A percentile compares a stretch with the other conserved stretches of the same genome.
Evolutionary conservation across 2,888 invertebrate genomes (phyloP).

Genomic region (Fragum whitleyi): DNA sequence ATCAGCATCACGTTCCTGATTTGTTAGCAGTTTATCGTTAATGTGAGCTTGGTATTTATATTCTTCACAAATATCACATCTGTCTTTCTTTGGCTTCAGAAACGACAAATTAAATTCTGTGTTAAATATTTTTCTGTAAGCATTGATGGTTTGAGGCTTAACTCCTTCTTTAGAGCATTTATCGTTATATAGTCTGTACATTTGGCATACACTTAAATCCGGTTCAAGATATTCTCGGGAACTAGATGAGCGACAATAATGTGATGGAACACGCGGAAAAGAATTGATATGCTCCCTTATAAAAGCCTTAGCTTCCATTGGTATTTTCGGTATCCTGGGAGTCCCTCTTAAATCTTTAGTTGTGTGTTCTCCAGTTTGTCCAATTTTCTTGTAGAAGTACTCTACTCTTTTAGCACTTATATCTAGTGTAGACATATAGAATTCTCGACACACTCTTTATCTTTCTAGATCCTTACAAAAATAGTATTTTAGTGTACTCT

Average conservation of each 20-base stretch:
- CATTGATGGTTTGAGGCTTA: slow-evolving; percentile 28
- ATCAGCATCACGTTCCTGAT: slow-evolving; percentile 45
- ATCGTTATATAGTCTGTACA: slow-evolving; percentile 46
- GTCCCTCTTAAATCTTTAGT: slow-evolving; percentile 29
- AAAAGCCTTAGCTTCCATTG: slow-evolving; percentile 9
- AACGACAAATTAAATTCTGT: slow-evolving; percentile 52
- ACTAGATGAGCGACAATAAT: slow-evolving; percentile 41
- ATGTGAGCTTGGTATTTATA: slow-evolving; percentile 39
- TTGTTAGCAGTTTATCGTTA: slow-evolving; percentile 33
- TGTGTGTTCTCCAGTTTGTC: background rate
- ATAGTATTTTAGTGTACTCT: slow-evolving; percentile 28
- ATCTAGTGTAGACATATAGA: slow-evolving; percentile 43
- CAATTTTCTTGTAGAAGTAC: slow-evolving; percentile 22
- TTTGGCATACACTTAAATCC: slow-evolving; percentile 28
- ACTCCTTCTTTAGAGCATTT: slow-evolving; percentile 29
- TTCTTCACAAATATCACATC: slow-evolving; percentile 41
- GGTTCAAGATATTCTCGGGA: slow-evolving; percentile 47
- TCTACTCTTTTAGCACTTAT: slow-evolving; percentile 44
- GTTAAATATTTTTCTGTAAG: too few relatives aligned
- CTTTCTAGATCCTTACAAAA: slow-evolving; percentile 19
- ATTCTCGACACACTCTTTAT: slow-evolving; percentile 50
- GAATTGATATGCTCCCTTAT: slow-evolving; percentile 47
- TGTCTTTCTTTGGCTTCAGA: slow-evolving; percentile 38
- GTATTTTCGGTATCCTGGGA: slow-evolving; percentile 12
- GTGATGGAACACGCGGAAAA: slow-evolving; percentile 42